Evolutionary conservation across 1,140 invertebrate genomes (phyloP).

Genomic region (Hypothenemus hampei): DNA sequence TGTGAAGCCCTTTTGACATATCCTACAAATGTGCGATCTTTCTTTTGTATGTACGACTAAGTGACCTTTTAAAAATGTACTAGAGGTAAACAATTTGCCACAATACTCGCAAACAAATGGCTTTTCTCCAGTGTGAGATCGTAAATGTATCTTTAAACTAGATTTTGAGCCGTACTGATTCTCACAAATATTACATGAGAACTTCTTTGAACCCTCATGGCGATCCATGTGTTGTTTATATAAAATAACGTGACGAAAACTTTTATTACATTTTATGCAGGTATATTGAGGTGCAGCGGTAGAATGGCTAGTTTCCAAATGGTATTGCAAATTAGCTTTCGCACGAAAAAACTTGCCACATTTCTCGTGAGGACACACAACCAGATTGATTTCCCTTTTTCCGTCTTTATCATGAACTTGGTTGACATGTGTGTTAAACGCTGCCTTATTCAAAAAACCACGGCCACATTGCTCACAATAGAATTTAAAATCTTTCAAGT

Average conservation of each 20-base stretch:
- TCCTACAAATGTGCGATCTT: constrained; percentile 42
- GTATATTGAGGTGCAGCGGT: neutral
- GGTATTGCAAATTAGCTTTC: constrained; percentile 10
- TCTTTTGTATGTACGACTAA: constrained; percentile 34
- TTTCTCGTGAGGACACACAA: constrained; percentile 3
- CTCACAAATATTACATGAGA: constrained; percentile 42
- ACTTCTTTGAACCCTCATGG: constrained; percentile 25
- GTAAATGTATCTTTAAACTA: constrained; percentile 35
- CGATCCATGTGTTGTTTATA: constrained; percentile 29
- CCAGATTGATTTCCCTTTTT: neutral
- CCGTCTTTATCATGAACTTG: constrained; percentile 17
- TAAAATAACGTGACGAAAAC: constrained; percentile 22
- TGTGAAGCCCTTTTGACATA: constrained; percentile 36
- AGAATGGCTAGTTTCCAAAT: constrained; percentile 12
- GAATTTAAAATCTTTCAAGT: constrained; percentile 23
- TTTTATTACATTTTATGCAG: constrained; percentile 6
- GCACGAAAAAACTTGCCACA: constrained; percentile 8
- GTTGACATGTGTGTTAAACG: constrained; percentile 10
- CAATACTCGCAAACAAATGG: constrained; percentile 43
- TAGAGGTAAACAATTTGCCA: constrained; percentile 35
- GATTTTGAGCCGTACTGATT: constrained; percentile 30
- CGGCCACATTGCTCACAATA: constrained; percentile 24
- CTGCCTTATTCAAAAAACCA: constrained; percentile 10
- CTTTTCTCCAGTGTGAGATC: constrained; percentile 47
- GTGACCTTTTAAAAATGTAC: constrained; percentile 33